Evolutionary conservation across 2,888 invertebrate genomes (phyloP).

Genomic region (Himalopsyche kuldschensis): DNA sequence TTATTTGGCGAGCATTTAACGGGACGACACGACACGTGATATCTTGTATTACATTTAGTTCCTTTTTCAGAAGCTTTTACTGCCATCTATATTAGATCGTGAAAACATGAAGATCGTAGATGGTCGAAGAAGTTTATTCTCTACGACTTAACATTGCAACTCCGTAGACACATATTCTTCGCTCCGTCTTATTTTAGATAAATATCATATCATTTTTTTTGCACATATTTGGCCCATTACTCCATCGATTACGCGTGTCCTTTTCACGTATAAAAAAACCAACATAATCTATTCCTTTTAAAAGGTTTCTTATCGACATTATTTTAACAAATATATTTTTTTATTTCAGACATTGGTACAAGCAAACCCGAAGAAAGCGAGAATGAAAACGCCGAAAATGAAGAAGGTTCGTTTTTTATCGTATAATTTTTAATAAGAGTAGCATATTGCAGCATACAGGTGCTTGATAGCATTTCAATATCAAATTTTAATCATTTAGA

Average conservation of each 20-base stretch:
- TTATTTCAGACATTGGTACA: conserved; percentile 40
- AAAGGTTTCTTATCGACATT: neutral
- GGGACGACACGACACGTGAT: neutral
- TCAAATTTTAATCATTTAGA: no score
- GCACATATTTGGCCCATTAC: no score
- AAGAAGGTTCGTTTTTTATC: no score
- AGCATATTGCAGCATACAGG: no score
- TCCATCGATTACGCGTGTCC: no score
- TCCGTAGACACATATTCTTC: neutral
- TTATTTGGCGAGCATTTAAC: neutral
- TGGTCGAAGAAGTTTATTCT: neutral
- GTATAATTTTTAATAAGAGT: no score
- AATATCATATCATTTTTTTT: no score
- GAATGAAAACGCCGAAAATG: conserved; percentile 48
- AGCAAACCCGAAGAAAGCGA: conserved; percentile 35
- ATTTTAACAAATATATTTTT: neutral
- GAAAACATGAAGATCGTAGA: neutral
- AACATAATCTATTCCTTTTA: neutral
- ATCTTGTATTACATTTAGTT: neutral
- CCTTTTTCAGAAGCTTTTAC: neutral
- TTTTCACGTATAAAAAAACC: neutral
- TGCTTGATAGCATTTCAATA: no score
- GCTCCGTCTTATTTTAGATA: no score
- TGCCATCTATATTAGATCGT: neutral
- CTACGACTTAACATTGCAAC: neutral